Percentiles rank a stretch among this genome's conserved stretches.
Evolutionary conservation across 2,797 vertebrate genomes (phyloP).

Genomic region (Mormyrops attenuatus): DNA sequence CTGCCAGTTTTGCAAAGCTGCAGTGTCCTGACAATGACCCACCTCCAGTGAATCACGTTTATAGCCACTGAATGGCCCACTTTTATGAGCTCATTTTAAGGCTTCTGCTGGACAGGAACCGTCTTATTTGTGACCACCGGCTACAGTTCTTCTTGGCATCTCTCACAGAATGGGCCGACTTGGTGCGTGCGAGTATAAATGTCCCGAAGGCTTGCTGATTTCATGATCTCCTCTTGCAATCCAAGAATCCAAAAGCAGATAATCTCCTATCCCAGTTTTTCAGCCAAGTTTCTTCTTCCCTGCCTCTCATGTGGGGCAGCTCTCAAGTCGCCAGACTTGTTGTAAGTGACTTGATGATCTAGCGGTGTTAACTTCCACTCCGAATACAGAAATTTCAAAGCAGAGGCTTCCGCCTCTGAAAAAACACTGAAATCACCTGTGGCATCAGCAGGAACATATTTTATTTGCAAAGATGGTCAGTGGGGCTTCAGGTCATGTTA

Average conservation of each 20-base stretch:
- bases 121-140: not conserved
- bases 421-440: not conserved
- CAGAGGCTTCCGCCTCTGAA: not conserved
- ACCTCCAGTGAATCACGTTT: not conserved
- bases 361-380: not conserved
- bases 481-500: not conserved
- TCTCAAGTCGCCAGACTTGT: not conserved
- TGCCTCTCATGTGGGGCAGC: not conserved
- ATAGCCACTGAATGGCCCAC: not conserved
- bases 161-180: not conserved
- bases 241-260: not conserved
- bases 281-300: not conserved
- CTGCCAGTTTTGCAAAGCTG: not conserved
- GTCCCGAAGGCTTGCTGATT: not conserved
- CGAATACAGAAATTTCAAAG: not conserved
- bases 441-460: not conserved
- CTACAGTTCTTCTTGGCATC: not conserved
- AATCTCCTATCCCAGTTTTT: not conserved
- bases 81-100: not conserved
- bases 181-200: not conserved
- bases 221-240: not conserved
- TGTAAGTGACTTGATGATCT: not conserved
- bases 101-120: not conserved
- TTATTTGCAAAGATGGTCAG: constrained; percentile 9
- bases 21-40: not conserved